Evolutionary conservation across 2,888 invertebrate genomes (phyloP), one percentile per base, ranked within the genome.

Genomic region (Acleris laterana): DNA sequence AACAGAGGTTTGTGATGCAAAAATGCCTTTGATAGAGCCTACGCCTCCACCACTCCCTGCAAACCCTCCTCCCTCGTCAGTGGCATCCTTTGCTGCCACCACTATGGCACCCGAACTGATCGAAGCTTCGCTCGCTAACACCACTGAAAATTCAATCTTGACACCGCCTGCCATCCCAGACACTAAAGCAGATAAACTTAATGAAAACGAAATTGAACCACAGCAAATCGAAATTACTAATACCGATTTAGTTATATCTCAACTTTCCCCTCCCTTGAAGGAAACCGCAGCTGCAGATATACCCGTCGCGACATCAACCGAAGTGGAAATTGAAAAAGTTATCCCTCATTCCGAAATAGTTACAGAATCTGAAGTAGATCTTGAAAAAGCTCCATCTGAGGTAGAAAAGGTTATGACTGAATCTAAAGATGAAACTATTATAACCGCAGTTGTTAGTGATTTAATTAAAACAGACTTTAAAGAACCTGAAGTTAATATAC

Each of bases 61-160:
- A 83, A 95, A 95, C 83, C 95, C 95, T 82, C 96, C 96, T 84
- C 96, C 96, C 77, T 95, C 95, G 81, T 95, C 95, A 89, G 95
- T 96, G 91, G 95, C 94, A 86, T 95, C 95, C 78, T 96, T 96
- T 88, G 96, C 95, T 86, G 95, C 94, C 82, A 94, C 94, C 82
- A 95, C 95, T 72, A 95, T 95, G 94, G 95, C 95, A 83, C 93
- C 89, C 76, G 92, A 92, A 79, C 75, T 86, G 81, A 82, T 88
- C 76, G 87, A 86, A 73, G 85, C 90, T 89, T 86, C 88, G 81
- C 86, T 87, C 81, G 79, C 83, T 87, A 89, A 88, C 83, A 84
- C 85, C 76, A 79, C 88, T 78, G 88, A 85, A 78, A 82, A 82
- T 74, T 76, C 80, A 79, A 81, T 80, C 74, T 76, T 82, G 74